phyloP scores from a whole-genome alignment of 1,140 invertebrate genomes.

The Tribolium castaneum region DNA sequence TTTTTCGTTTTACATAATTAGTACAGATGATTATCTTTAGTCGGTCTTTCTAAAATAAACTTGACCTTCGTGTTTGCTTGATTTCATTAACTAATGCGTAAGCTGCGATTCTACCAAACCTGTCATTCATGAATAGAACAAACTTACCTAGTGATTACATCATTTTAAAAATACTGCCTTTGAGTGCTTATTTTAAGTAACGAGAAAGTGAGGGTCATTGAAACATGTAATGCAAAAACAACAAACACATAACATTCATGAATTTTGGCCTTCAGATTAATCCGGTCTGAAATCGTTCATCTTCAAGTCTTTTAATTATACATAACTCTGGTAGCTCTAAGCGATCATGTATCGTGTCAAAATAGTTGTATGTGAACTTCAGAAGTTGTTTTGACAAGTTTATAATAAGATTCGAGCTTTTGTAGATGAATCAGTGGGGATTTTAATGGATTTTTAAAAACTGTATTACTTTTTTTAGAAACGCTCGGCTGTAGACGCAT shows the following conservation, averaged over 20 bases:
- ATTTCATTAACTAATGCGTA: background rate
- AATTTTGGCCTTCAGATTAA: background rate
- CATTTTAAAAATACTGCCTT: background rate
- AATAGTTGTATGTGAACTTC: background rate
- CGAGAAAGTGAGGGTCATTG: background rate
- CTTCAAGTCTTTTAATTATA: slow-evolving; percentile 10
- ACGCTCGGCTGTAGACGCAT: background rate
- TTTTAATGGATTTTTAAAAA: background rate
- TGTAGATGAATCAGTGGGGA: background rate
- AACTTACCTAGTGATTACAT: background rate
- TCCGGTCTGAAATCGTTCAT: background rate
- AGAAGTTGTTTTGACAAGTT: slow-evolving; percentile 17
- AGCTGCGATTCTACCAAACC: background rate
- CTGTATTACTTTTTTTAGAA: background rate
- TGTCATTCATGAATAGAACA: background rate
- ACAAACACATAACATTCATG: background rate
- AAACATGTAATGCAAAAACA: background rate
- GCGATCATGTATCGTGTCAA: slow-evolving; percentile 18
- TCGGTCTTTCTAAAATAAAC: background rate
- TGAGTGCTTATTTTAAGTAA: background rate
- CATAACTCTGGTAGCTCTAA: background rate
- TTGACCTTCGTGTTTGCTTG: background rate
- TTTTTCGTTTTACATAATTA: background rate
- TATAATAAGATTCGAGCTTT: slow-evolving; percentile 17
- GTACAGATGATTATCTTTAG: background rate